Evolutionary conservation across 2,113 vertebrate species (phyloP).

Genomic region (Oryzias melastigma): DNA sequence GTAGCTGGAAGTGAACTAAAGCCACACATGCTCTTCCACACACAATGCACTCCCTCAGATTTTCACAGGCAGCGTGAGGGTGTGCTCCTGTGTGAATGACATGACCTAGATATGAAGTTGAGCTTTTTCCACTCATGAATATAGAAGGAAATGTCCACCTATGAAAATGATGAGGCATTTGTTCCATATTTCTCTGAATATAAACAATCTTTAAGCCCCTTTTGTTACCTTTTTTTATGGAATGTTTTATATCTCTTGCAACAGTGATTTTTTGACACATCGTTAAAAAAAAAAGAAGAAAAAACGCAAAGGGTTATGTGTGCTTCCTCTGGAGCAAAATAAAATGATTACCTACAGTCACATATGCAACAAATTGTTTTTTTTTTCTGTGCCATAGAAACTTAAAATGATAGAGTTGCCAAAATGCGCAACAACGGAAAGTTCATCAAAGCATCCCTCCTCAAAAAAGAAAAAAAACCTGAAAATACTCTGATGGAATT

Average conservation of each 20-base stretch:
- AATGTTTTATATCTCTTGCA: no score
- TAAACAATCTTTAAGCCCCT: neutral
- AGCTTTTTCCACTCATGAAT: slow-evolving; percentile 37
- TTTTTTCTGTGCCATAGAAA: no score
- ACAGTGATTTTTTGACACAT: neutral
- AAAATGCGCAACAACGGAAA: no score
- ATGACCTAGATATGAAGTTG: slow-evolving; percentile 51
- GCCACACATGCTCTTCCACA: slow-evolving; percentile 14
- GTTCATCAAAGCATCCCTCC: no score
- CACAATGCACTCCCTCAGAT: neutral
- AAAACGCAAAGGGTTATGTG: neutral
- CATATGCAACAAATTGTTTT: no score
- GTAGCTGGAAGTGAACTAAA: slow-evolving; percentile 53
- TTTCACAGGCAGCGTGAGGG: slow-evolving; percentile 15
- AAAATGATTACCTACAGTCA: no score
- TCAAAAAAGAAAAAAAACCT: no score
- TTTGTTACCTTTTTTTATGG: no score
- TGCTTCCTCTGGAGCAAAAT: no score
- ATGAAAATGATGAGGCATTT: neutral
- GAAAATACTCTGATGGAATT: no score
- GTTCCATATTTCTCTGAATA: neutral
- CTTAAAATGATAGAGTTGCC: no score
- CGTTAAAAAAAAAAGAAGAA: neutral
- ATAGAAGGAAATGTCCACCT: slow-evolving; percentile 3
- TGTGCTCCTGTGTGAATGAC: slow-evolving; percentile 36